Evolutionary conservation across 1,140 invertebrate genomes (phyloP).

Genomic region (Drosophila tristis): DNA sequence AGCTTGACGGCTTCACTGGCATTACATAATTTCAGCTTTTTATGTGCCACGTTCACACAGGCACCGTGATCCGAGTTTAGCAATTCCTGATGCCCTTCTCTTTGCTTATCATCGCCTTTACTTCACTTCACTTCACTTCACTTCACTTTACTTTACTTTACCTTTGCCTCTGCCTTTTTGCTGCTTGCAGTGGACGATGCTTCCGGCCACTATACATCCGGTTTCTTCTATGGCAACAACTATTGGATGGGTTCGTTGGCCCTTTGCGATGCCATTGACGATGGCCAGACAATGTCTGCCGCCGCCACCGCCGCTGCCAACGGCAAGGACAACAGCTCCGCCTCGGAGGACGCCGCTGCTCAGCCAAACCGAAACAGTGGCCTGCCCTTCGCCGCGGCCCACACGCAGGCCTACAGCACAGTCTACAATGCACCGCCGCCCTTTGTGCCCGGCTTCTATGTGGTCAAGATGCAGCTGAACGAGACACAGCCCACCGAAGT

Average conservation of each 20-base stretch:
- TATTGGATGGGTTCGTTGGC: slow-evolving; percentile 92
- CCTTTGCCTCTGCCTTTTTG: background rate
- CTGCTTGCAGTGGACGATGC: slow-evolving; percentile 89
- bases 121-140: background rate
- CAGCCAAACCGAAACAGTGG: slow-evolving; percentile 50
- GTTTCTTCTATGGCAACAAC: slow-evolving; percentile 93
- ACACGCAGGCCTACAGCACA: slow-evolving; percentile 70
- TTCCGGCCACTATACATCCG: slow-evolving; percentile 90
- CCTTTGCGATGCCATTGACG: slow-evolving; percentile 89
- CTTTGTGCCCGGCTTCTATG: slow-evolving; percentile 87
- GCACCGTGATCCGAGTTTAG: slow-evolving; percentile 7
- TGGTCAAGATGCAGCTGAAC: slow-evolving; percentile 86
- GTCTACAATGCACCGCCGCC: slow-evolving; percentile 84
- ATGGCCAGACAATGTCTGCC: slow-evolving; percentile 25
- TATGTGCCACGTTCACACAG: slow-evolving; percentile 8
- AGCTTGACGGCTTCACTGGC: slow-evolving; percentile 3
- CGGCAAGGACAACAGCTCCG: slow-evolving; percentile 52
- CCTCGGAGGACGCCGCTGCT: slow-evolving; percentile 16
- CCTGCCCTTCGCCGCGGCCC: slow-evolving; percentile 74
- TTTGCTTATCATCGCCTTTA: slow-evolving; percentile 20
- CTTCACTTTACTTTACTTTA: background rate
- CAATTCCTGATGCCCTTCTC: slow-evolving; percentile 57
- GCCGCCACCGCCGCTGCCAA: background rate
- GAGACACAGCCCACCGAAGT: slow-evolving; percentile 80
- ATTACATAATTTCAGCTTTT: slow-evolving; percentile 35